These are phyloP conservation scores for Schlechtendalia chinensis DNA, from an alignment of 1,140 invertebrate genomes.

Conservation along the genomic window DNA sequence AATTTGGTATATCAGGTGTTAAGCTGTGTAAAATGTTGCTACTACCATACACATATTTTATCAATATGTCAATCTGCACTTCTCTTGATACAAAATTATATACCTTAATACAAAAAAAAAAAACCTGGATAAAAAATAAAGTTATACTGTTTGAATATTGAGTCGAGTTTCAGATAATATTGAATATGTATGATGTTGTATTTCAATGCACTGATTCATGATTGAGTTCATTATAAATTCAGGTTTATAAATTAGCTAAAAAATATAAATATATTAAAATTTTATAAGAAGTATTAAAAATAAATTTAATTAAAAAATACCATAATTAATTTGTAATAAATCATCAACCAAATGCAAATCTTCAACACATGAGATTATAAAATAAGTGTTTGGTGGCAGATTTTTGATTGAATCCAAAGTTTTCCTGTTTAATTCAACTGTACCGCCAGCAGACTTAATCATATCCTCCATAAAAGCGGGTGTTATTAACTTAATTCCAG, in stretches of 20 bases:
- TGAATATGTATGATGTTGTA: no score
- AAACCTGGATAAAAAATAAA: no score
- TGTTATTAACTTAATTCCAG: constrained; percentile 71
- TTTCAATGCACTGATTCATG: neutral
- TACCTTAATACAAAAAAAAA: no score
- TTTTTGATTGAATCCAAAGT: constrained; percentile 73
- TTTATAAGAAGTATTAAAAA: neutral
- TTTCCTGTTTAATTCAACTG: constrained; percentile 73
- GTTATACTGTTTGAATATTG: no score
- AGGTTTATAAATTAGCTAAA: constrained; percentile 15
- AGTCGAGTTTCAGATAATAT: no score
- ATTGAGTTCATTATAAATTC: constrained; percentile 11
- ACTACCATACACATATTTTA: no score
- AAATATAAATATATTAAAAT: neutral
- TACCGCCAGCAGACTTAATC: constrained; percentile 82
- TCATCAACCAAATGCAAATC: constrained; percentile 83
- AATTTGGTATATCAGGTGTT: no score
- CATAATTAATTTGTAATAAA: constrained; percentile 66
- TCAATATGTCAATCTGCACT: no score
- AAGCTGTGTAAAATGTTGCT: no score
- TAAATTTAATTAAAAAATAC: constrained; percentile 52
- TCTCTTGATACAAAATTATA: no score
- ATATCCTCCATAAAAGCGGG: constrained; percentile 68
- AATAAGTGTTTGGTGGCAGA: constrained; percentile 66
- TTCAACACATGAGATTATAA: constrained; percentile 78